These are phyloP conservation scores for Chiridota heheva DNA, from an alignment of 35 echinoderm and acorn worm genomes.

Conservation along the genomic window DNA sequence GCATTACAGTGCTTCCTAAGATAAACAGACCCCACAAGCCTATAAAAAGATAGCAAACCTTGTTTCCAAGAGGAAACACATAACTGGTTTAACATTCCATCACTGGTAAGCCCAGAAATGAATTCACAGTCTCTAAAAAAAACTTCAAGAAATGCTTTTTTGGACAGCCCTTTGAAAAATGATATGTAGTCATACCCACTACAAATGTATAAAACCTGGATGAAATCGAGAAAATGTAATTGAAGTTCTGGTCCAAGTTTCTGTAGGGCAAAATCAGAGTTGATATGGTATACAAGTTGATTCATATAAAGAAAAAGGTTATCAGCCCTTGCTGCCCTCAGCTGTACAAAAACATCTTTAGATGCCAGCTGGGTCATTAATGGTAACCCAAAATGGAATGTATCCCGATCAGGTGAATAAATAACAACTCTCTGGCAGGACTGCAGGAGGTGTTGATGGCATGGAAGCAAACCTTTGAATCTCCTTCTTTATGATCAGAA, in stretches of 20 bases:
- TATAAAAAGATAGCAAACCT: slow-evolving; percentile 36
- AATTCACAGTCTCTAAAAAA: slow-evolving; percentile 35
- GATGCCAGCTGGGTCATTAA: neutral
- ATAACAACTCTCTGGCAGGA: neutral
- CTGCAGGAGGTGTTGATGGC: neutral
- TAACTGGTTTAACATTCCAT: neutral
- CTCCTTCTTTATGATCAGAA: slow-evolving; percentile 38
- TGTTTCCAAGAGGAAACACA: neutral
- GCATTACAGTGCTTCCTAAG: slow-evolving; percentile 31
- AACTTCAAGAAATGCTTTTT: slow-evolving; percentile 6
- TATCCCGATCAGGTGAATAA: slow-evolving; percentile 30
- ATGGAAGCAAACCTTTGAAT: slow-evolving; percentile 34
- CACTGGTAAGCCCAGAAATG: neutral
- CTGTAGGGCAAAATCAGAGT: slow-evolving; percentile 16
- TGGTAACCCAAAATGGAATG: slow-evolving; percentile 24
- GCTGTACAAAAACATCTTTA: slow-evolving; percentile 31
- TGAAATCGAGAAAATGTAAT: neutral
- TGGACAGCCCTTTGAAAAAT: slow-evolving; percentile 5
- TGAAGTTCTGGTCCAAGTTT: neutral
- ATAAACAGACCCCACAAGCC: slow-evolving; percentile 33
- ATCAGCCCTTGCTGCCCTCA: slow-evolving; percentile 1
- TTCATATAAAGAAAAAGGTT: slow-evolving; percentile 24
- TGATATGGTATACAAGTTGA: neutral
- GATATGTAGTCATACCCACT: slow-evolving; percentile 45
- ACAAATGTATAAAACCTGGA: neutral